phyloP scores from a whole-genome alignment of 2,888 invertebrate species.

The Caenorhabditis sp. region DNA sequence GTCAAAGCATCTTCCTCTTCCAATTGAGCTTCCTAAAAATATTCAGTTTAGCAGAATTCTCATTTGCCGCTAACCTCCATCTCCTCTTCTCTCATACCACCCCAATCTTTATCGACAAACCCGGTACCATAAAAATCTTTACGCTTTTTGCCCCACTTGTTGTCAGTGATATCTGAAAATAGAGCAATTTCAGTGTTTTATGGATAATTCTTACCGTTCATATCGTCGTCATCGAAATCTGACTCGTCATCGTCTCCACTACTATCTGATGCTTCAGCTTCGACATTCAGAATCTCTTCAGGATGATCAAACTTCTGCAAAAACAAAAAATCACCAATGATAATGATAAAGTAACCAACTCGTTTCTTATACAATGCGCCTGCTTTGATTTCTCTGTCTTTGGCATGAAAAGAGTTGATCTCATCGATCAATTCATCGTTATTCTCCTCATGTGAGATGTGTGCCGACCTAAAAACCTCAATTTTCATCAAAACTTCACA shows the following conservation, averaged over 20 bases:
- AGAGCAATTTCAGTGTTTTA: not conserved
- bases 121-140: conserved; percentile 72
- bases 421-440: conserved; percentile 62
- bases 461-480: conserved; percentile 28
- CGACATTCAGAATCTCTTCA: conserved; percentile 59
- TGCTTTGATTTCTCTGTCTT: conserved; percentile 21
- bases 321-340: not conserved
- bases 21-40: conserved; percentile 44
- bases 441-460: conserved; percentile 49
- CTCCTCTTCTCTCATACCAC: conserved; percentile 61
- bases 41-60: too few species aligned
- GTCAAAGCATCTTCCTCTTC: conserved; percentile 64
- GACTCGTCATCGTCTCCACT: conserved; percentile 45
- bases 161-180: conserved; percentile 53
- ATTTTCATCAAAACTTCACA: too few species aligned
- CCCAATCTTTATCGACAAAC: conserved; percentile 62
- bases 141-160: conserved; percentile 72
- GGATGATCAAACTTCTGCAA: conserved; percentile 24
- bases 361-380: not conserved
- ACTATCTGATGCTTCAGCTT: conserved; percentile 52
- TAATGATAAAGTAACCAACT: not conserved
- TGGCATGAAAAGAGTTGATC: conserved; percentile 59
- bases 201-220: too few species aligned
- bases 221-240: conserved; percentile 48
- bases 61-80: too few species aligned